These are phyloP conservation scores for Crioceris asparagi DNA, from an alignment of 2,888 invertebrate genomes.

Conservation along the genomic window DNA sequence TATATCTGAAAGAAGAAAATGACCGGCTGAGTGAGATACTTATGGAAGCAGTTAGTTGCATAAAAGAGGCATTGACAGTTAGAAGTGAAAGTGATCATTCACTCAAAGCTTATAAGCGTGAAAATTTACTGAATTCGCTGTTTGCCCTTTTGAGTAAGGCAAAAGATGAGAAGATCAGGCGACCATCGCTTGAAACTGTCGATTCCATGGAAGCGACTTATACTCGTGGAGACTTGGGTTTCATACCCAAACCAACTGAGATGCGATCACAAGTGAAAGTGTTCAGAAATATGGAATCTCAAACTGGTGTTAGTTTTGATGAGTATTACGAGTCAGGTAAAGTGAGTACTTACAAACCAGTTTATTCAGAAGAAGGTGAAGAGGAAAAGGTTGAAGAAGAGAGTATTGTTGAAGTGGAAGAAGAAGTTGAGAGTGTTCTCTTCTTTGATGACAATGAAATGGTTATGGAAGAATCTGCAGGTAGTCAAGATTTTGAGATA, in stretches of 20 bases:
- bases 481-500: conserved; percentile 13
- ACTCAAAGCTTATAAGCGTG: conserved; percentile 42
- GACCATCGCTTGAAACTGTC: conserved; percentile 40
- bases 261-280: conserved; percentile 27
- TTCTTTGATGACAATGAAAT: conserved; percentile 25
- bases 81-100: conserved; percentile 37
- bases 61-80: conserved; percentile 47
- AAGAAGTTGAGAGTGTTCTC: conserved; percentile 15
- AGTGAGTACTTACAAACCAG: conserved; percentile 1
- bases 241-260: conserved; percentile 45
- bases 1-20: conserved; percentile 42
- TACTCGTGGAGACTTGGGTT: conserved; percentile 54
- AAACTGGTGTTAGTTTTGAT: conserved; percentile 28
- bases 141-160: conserved; percentile 30
- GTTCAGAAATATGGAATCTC: conserved; percentile 24
- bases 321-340: conserved; percentile 15
- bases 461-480: conserved; percentile 19
- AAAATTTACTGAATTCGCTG: conserved; percentile 41
- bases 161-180: conserved; percentile 31
- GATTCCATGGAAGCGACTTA: conserved; percentile 39
- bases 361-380: neutral
- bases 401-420: conserved; percentile 11
- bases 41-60: conserved; percentile 49
- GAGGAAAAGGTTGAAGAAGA: neutral
- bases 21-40: conserved; percentile 47